Conservation (phyloP, 2,113 vertebrate genomes). For the Brachypteracias leptosomus region DNA sequence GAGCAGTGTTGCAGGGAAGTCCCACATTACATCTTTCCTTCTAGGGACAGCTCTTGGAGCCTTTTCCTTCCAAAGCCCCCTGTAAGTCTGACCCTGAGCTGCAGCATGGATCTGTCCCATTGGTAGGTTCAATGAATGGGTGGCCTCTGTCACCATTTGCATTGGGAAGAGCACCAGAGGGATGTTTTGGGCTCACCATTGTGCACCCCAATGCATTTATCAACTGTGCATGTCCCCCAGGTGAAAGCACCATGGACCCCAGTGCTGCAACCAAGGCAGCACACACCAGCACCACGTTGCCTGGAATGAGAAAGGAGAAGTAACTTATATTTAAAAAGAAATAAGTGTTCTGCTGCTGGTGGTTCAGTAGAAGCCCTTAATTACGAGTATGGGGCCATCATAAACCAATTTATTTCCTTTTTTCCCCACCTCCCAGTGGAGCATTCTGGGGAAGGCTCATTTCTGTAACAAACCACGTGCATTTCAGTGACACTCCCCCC, state of each 20-base stretch:
- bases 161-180: not conserved
- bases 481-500: not conserved
- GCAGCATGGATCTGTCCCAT: not conserved
- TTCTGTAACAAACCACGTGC: not conserved
- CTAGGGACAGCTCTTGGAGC: rapidly evolving
- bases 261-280: not conserved
- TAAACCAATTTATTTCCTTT: conserved; percentile 9
- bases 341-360: not conserved
- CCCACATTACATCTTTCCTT: not conserved
- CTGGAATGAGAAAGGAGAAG: not conserved
- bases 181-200: not conserved
- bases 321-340: not conserved
- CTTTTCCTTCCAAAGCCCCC: not conserved
- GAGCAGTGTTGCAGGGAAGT: not conserved
- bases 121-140: rapidly evolving
- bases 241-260: not conserved
- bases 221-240: not conserved
- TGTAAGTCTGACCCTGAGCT: not conserved
- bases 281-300: not conserved
- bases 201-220: not conserved
- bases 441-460: not conserved
- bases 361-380: not conserved
- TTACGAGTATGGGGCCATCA: not conserved
- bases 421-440: not conserved
- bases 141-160: not conserved